Evolutionary conservation across 2,888 invertebrate species (phyloP).

Genomic region (Tribolium freemani): DNA sequence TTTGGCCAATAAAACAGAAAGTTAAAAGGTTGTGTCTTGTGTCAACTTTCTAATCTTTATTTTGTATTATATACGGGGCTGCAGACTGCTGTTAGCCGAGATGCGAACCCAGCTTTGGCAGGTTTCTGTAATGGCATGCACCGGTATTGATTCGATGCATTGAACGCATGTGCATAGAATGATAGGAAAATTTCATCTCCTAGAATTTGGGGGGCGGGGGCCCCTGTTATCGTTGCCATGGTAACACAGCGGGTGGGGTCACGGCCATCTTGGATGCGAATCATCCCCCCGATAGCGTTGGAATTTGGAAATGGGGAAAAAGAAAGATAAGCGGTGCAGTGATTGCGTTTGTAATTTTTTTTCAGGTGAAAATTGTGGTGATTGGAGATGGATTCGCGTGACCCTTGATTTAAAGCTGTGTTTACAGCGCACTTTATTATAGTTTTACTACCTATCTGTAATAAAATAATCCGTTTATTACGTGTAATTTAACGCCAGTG

Average conservation of each 20-base stretch:
- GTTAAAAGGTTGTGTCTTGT: conserved; percentile 16
- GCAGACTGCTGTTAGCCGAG: not conserved
- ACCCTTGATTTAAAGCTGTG: conserved; percentile 56
- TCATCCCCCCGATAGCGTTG: conserved; percentile 44
- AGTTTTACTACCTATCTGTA: conserved; percentile 62
- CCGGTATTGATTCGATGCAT: conserved; percentile 48
- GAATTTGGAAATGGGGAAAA: conserved; percentile 15
- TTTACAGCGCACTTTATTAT: conserved; percentile 63
- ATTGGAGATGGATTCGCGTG: conserved; percentile 55
- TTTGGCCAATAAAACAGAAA: conserved; percentile 20
- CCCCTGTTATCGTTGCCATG: conserved; percentile 63
- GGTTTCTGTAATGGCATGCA: conserved; percentile 34
- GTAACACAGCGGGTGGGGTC: conserved; percentile 65
- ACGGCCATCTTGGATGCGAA: conserved; percentile 65
- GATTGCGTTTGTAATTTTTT: not conserved
- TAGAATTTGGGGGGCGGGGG: conserved; percentile 48
- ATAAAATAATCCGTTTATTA: conserved; percentile 63
- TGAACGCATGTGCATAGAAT: conserved; percentile 60
- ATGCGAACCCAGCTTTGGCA: conserved; percentile 34
- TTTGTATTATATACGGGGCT: not conserved
- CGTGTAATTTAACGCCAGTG: conserved; percentile 59
- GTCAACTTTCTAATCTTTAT: conserved; percentile 18
- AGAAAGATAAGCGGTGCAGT: conserved; percentile 8
- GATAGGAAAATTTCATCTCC: conserved; percentile 46
- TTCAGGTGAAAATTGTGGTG: conserved; percentile 11